Conservation (phyloP, 1,140 invertebrate species). For the Thalassaphorura encarpata region DNA sequence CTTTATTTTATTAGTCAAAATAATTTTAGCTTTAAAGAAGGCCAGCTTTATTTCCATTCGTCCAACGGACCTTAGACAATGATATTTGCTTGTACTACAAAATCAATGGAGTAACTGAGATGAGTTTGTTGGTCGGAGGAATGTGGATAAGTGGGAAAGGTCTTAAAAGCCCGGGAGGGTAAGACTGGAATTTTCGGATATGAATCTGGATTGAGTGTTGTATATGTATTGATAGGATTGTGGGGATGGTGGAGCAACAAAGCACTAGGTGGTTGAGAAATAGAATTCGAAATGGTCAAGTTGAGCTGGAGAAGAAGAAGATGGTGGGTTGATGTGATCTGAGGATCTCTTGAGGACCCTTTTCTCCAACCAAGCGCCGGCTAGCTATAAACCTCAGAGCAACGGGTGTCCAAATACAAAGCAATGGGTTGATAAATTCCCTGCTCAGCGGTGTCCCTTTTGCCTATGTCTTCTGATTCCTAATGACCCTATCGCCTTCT, state of each 20-base stretch:
- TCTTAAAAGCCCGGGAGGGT: background rate
- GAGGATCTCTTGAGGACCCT: background rate
- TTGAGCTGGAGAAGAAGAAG: no score
- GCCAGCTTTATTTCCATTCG: background rate
- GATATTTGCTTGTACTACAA: background rate
- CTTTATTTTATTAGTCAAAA: background rate
- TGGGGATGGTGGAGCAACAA: slow-evolving; percentile 11
- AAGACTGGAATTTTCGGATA: background rate
- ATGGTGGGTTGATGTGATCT: background rate
- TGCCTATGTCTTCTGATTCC: slow-evolving; percentile 31
- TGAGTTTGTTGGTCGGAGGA: background rate
- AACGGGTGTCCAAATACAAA: slow-evolving; percentile 29
- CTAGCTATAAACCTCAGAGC: slow-evolving; percentile 21
- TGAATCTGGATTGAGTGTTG: background rate
- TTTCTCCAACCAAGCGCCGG: slow-evolving; percentile 12
- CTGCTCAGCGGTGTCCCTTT: slow-evolving; percentile 29
- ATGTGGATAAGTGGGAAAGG: background rate
- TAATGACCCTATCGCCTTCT: slow-evolving; percentile 28
- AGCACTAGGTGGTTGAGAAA: slow-evolving; percentile 12
- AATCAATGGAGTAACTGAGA: background rate
- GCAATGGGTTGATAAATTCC: slow-evolving; percentile 21
- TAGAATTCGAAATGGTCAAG: no score
- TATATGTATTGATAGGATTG: no score
- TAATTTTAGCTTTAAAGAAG: background rate
- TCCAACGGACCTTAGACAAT: background rate